Conservation (phyloP, 2,113 vertebrate genomes). For the Sinocyclocheilus maitianheensis region DNA sequence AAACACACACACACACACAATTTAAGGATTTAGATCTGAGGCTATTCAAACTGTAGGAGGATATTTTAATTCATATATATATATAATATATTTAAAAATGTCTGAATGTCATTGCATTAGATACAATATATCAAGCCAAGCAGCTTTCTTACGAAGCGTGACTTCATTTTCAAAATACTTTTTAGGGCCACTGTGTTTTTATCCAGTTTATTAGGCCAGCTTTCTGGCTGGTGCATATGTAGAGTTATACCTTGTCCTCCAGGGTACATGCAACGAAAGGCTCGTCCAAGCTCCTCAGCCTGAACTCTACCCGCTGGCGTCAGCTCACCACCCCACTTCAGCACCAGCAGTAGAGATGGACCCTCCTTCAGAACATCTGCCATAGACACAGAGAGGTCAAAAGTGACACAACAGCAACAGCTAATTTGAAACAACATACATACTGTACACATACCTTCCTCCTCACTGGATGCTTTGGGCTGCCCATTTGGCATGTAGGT, state of each 20-base stretch:
- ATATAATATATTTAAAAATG: no score
- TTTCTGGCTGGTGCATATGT: background rate
- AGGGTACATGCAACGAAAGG: no score
- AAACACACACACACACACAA: no score
- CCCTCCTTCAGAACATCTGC: conserved; percentile 78
- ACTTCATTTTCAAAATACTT: background rate
- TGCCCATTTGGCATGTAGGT: conserved; percentile 91
- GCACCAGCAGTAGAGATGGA: conserved; percentile 88
- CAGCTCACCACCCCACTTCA: conserved; percentile 96
- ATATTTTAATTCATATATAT: no score
- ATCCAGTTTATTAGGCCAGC: background rate
- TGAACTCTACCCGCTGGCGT: conserved; percentile 93
- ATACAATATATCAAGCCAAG: no score
- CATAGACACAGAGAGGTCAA: conserved; percentile 10
- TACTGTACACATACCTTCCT: conserved; percentile 83
- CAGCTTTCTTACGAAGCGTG: no score
- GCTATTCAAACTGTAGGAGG: no score
- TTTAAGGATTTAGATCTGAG: no score
- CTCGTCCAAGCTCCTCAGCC: no score
- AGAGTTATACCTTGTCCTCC: conserved; percentile 89
- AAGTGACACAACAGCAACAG: background rate
- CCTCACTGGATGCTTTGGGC: conserved; percentile 89
- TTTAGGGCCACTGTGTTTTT: background rate
- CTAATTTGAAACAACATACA: background rate
- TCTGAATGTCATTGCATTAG: no score